Percentiles rank a stretch among this genome's conserved stretches.
Conservation (phyloP, 2,113 vertebrate species). For the Ivindomyrus marchei region DNA sequence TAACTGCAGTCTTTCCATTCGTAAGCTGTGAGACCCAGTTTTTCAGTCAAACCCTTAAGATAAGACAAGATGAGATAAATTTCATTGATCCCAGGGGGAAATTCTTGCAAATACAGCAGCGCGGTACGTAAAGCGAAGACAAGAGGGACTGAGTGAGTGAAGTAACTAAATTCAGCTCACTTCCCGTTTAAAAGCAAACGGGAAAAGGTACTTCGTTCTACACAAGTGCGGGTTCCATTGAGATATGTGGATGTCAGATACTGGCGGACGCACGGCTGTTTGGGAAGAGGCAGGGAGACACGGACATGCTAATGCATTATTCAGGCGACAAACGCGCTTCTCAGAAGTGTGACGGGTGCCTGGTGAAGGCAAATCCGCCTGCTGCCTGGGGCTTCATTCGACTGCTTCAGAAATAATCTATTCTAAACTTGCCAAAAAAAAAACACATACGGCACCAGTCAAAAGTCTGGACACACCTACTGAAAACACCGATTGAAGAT, state of each 20-base stretch:
- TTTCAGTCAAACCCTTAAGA: conserved; percentile 23
- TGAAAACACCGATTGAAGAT: neutral
- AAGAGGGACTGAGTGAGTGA: neutral
- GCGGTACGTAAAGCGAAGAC: neutral
- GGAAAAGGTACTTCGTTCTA: neutral
- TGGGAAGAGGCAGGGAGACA: neutral
- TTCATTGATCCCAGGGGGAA: neutral
- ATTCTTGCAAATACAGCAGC: neutral
- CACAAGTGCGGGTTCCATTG: neutral
- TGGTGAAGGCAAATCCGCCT: neutral
- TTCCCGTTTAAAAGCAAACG: neutral
- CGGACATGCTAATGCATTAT: neutral
- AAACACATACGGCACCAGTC: neutral
- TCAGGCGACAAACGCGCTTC: too few species aligned
- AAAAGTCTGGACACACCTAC: neutral
- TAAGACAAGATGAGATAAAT: neutral
- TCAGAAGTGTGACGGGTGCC: neutral
- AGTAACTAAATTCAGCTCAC: neutral
- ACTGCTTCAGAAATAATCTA: neutral
- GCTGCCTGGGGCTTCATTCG: neutral
- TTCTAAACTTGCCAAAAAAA: neutral
- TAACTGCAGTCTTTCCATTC: conserved; percentile 28
- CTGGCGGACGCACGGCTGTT: neutral
- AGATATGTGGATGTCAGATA: neutral
- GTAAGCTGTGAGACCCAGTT: conserved; percentile 21